phyloP scores from a whole-genome alignment of 2,797 vertebrate genomes.

The Carapus acus region DNA sequence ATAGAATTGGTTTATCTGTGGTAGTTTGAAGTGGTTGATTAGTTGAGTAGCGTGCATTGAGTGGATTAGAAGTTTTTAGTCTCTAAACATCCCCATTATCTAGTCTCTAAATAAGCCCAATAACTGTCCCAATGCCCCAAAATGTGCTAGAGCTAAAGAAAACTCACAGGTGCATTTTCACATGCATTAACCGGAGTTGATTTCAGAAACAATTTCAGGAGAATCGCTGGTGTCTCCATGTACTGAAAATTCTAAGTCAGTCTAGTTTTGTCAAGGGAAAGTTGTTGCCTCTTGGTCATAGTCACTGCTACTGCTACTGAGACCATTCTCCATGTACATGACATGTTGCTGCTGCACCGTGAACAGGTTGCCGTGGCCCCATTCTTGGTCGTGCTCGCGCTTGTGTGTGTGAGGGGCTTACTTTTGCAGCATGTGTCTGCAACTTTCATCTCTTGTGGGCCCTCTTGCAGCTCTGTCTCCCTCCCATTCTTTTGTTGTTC shows the following conservation, averaged over 20 bases:
- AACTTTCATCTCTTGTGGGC: constrained; percentile 23
- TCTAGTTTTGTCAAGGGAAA: constrained; percentile 11
- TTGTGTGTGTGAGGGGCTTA: constrained; percentile 34
- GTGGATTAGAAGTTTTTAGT: constrained; percentile 39
- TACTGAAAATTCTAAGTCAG: too few relatives aligned
- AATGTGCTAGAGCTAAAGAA: constrained; percentile 9
- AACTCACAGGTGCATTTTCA: not conserved
- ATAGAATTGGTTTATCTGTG: constrained; percentile 24
- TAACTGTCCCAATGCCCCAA: constrained; percentile 12
- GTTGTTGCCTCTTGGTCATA: constrained; percentile 25
- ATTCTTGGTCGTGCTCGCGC: not conserved
- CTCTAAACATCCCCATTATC: constrained; percentile 16
- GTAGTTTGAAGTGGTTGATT: constrained; percentile 37
- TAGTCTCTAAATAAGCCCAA: constrained; percentile 5
- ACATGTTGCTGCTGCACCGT: too few relatives aligned
- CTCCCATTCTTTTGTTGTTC: constrained; percentile 36
- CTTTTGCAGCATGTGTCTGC: constrained; percentile 63
- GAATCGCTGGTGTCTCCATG: too few relatives aligned
- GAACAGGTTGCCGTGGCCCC: constrained; percentile 24
- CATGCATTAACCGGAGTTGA: too few relatives aligned
- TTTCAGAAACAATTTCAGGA: too few relatives aligned
- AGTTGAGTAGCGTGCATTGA: constrained; percentile 35
- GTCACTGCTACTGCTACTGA: constrained; percentile 50
- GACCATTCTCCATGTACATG: too few relatives aligned
- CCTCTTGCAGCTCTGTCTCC: constrained; percentile 29